Evolutionary conservation across 2,797 vertebrate genomes (phyloP).

Genomic region (Sandelia bainsii): DNA sequence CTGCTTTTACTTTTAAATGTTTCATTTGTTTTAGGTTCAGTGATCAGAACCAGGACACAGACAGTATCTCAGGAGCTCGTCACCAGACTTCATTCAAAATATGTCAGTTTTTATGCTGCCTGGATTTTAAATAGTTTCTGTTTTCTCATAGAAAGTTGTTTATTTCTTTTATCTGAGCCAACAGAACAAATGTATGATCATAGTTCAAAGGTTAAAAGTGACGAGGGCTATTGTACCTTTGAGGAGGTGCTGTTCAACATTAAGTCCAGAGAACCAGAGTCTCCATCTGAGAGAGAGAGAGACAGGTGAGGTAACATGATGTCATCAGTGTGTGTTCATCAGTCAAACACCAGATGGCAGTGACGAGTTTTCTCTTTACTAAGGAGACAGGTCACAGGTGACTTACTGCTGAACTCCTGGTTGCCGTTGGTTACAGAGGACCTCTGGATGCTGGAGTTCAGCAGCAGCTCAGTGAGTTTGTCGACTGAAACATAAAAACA

Average conservation of each 20-base stretch:
- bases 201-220: neutral
- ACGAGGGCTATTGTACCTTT: conserved; percentile 62
- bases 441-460: conserved; percentile 77
- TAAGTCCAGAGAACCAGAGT: conserved; percentile 81
- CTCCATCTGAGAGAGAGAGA: conserved; percentile 81
- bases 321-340: neutral
- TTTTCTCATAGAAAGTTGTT: no score
- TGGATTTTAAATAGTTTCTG: neutral
- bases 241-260: conserved; percentile 75
- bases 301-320: neutral
- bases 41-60: no score
- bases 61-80: neutral
- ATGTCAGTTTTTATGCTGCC: no score
- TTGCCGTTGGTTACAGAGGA: conserved; percentile 71
- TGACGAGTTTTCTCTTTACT: neutral
- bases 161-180: neutral
- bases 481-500: conserved; percentile 84
- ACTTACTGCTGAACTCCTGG: conserved; percentile 82
- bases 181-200: no score
- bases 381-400: no score
- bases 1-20: no score
- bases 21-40: no score
- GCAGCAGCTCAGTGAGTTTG: conserved; percentile 86
- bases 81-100: neutral
- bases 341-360: neutral